Conservation (phyloP, 2,888 invertebrate genomes). For the Ormyrus labotus region DNA sequence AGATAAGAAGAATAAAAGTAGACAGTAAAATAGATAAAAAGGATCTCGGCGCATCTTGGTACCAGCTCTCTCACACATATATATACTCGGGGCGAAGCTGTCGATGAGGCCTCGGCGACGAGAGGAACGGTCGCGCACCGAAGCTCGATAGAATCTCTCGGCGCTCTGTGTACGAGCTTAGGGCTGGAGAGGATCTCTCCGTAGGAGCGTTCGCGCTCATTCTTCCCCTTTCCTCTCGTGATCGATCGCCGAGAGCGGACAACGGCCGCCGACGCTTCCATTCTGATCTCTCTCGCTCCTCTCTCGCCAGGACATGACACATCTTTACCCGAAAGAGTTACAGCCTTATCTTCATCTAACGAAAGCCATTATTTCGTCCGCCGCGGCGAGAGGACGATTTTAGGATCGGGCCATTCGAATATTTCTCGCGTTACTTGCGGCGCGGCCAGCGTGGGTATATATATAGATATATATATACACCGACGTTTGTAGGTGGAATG, state of each 20-base stretch:
- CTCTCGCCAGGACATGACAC: slow-evolving; percentile 47
- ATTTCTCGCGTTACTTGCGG: slow-evolving; percentile 50
- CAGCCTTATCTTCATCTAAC: slow-evolving; percentile 56
- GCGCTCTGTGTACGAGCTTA: background rate
- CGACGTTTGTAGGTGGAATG: slow-evolving; percentile 36
- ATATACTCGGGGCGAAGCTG: slow-evolving; percentile 23
- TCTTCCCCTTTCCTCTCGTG: slow-evolving; percentile 26
- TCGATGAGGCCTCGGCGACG: slow-evolving; percentile 43
- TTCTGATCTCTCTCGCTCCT: slow-evolving; percentile 25
- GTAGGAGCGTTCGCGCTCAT: background rate
- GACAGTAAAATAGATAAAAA: slow-evolving; percentile 39
- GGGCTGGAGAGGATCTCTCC: background rate
- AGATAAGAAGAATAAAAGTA: slow-evolving; percentile 11
- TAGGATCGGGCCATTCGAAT: slow-evolving; percentile 48
- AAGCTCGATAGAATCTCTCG: slow-evolving; percentile 45
- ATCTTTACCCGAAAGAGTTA: slow-evolving; percentile 57
- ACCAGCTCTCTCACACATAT: background rate
- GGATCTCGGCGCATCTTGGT: background rate
- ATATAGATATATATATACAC: background rate
- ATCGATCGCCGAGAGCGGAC: slow-evolving; percentile 50
- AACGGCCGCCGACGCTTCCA: slow-evolving; percentile 42
- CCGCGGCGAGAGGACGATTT: slow-evolving; percentile 30
- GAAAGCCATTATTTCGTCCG: slow-evolving; percentile 53
- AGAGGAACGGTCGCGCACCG: slow-evolving; percentile 35
- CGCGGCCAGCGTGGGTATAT: background rate